A percentile compares a stretch with the other conserved stretches of the same genome.
Conservation (phyloP, 37 sponge, comb jelly and placozoan species). For the Spongilla lacustris region DNA sequence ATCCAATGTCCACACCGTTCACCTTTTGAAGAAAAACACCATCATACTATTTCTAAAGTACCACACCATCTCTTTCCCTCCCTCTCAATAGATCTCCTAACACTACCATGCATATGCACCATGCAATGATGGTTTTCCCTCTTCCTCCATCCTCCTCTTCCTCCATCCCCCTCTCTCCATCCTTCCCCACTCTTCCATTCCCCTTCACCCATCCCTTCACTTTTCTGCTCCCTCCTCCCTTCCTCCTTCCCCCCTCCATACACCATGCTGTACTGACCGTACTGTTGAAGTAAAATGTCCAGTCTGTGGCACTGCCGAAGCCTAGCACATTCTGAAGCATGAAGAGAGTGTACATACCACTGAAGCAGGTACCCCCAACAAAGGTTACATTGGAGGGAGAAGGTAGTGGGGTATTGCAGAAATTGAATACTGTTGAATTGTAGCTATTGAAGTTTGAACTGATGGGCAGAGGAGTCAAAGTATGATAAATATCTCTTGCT, state of each 20-base stretch:
- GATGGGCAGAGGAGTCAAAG: neutral
- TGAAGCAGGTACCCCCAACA: slow-evolving; percentile 27
- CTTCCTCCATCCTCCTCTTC: too few species aligned
- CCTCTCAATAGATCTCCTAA: too few species aligned
- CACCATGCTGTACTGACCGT: slow-evolving; percentile 28
- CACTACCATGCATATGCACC: too few species aligned
- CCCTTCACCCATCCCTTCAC: too few species aligned
- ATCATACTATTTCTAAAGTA: too few species aligned
- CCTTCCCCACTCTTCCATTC: too few species aligned
- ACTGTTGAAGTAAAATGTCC: slow-evolving; percentile 41
- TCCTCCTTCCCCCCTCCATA: neutral
- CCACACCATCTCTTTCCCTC: too few species aligned
- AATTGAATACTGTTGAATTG: neutral
- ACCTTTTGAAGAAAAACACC: slow-evolving; percentile 34
- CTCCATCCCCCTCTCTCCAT: too few species aligned
- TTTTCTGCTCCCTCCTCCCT: too few species aligned
- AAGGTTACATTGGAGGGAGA: neutral
- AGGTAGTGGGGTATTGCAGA: neutral
- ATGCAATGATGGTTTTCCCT: too few species aligned
- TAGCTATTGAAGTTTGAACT: neutral
- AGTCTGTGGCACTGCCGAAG: slow-evolving; percentile 29
- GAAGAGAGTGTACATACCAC: slow-evolving; percentile 32
- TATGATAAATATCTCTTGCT: neutral
- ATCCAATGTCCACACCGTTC: slow-evolving; percentile 25
- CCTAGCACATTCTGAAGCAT: slow-evolving; percentile 49